phyloP scores from a whole-genome alignment of 1,140 invertebrate species.

The Pogonus chalceus region DNA sequence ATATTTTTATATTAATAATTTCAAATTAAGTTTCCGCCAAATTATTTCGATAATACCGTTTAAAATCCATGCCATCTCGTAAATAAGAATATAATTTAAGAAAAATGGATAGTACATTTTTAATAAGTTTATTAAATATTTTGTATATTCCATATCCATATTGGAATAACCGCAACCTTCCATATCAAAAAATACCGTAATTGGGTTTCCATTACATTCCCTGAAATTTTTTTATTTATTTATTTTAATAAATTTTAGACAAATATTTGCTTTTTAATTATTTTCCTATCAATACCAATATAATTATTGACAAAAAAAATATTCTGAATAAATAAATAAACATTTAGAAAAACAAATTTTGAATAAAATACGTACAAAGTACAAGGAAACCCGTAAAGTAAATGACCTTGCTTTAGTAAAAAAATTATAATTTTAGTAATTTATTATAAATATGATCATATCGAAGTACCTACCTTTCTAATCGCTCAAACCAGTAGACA shows the following conservation, averaged over 20 bases:
- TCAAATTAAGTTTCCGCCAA: neutral
- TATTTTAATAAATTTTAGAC: no score
- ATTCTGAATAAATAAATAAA: no score
- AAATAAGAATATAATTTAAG: constrained; percentile 84
- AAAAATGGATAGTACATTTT: constrained; percentile 86
- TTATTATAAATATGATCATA: constrained; percentile 7
- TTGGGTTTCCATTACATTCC: constrained; percentile 61
- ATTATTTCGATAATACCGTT: constrained; percentile 59
- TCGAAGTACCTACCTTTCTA: constrained; percentile 60
- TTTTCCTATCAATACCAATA: no score
- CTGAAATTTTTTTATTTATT: no score
- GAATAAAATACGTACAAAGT: no score
- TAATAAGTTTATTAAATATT: constrained; percentile 77
- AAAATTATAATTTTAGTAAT: neutral
- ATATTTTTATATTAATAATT: constrained; percentile 18
- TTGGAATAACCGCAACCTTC: constrained; percentile 71
- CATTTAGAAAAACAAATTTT: no score
- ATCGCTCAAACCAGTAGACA: constrained; percentile 80
- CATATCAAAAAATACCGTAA: constrained; percentile 87
- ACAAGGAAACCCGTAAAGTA: no score
- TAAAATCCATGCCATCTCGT: constrained; percentile 91
- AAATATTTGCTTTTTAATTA: no score
- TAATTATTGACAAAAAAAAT: no score
- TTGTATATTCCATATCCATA: constrained; percentile 79
- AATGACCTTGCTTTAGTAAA: constrained; percentile 11